These are phyloP conservation scores for Gnathonemus longibarbis DNA, from an alignment of 2,113 vertebrate species.

Conservation along the genomic window DNA sequence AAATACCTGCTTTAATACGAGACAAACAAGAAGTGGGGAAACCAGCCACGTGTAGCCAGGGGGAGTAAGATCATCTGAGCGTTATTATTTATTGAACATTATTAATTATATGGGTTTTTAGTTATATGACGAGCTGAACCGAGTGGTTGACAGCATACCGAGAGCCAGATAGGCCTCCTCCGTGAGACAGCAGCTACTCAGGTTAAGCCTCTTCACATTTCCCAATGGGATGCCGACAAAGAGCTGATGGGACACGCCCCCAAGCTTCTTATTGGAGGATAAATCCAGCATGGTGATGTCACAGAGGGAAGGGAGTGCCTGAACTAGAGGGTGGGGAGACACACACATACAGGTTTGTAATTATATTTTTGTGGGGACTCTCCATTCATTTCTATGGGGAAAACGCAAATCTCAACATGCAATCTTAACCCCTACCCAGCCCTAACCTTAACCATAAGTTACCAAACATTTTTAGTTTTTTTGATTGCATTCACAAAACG, in stretches of 20 bases:
- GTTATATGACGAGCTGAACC: neutral
- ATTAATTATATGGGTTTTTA: neutral
- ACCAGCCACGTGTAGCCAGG: neutral
- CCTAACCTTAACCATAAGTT: too few relatives aligned
- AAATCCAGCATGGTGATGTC: conserved; percentile 70
- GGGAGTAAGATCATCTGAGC: neutral
- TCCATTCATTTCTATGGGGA: too few relatives aligned
- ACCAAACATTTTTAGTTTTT: too few relatives aligned
- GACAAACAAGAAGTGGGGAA: neutral
- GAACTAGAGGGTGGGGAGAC: conserved; percentile 38
- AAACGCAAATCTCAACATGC: too few relatives aligned
- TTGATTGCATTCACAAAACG: too few relatives aligned
- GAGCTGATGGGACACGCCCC: conserved; percentile 53
- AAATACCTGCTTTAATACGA: neutral
- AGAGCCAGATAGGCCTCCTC: conserved; percentile 63
- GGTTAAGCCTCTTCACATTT: conserved; percentile 57
- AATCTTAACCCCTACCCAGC: too few relatives aligned
- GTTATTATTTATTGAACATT: neutral
- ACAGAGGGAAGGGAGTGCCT: conserved; percentile 70
- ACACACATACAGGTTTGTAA: neutral
- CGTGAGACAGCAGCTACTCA: conserved; percentile 66
- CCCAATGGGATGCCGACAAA: conserved; percentile 68
- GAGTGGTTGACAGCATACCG: conserved; percentile 46
- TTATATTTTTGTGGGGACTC: too few relatives aligned
- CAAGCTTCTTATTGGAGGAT: conserved; percentile 71